Percentiles rank a stretch among this genome's conserved stretches.
Conservation (phyloP, 2,888 invertebrate genomes). For the Agrilus cyanescens region DNA sequence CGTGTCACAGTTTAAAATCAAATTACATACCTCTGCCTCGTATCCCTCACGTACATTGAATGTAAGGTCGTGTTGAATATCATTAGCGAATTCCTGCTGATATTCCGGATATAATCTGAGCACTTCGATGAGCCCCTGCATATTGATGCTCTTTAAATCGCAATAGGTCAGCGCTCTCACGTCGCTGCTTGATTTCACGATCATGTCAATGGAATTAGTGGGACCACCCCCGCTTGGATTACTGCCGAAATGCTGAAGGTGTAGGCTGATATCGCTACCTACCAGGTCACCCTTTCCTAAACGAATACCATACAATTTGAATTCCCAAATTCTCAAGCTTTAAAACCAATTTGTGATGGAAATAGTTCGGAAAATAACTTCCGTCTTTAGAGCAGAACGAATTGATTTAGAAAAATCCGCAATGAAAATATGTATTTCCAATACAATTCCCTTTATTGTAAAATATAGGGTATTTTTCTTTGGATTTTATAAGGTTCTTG, state of each 20-base stretch:
- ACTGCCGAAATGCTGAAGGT: slow-evolving; percentile 54
- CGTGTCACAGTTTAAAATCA: background rate
- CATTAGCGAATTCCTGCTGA: slow-evolving; percentile 86
- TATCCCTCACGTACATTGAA: slow-evolving; percentile 90
- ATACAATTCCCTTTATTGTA: too few species aligned
- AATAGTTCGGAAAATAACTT: too few species aligned
- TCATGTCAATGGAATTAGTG: slow-evolving; percentile 55
- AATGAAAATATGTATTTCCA: too few species aligned
- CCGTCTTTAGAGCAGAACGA: too few species aligned
- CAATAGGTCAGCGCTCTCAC: slow-evolving; percentile 91
- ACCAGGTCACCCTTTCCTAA: slow-evolving; percentile 92
- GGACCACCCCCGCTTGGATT: slow-evolving; percentile 42
- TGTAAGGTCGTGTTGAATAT: slow-evolving; percentile 90
- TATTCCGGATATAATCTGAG: slow-evolving; percentile 87
- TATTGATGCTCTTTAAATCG: slow-evolving; percentile 88
- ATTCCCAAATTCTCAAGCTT: background rate
- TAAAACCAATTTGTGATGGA: too few species aligned
- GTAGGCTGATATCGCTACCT: slow-evolving; percentile 81
- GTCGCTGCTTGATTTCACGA: slow-evolving; percentile 89
- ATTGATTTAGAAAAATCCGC: too few species aligned
- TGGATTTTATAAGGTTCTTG: too few species aligned
- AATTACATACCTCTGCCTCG: slow-evolving; percentile 59
- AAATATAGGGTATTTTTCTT: too few species aligned
- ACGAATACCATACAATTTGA: slow-evolving; percentile 10
- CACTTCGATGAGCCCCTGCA: slow-evolving; percentile 81